Evolutionary conservation across 2,888 invertebrate genomes (phyloP).

Genomic region (Leucophenga montana): DNA sequence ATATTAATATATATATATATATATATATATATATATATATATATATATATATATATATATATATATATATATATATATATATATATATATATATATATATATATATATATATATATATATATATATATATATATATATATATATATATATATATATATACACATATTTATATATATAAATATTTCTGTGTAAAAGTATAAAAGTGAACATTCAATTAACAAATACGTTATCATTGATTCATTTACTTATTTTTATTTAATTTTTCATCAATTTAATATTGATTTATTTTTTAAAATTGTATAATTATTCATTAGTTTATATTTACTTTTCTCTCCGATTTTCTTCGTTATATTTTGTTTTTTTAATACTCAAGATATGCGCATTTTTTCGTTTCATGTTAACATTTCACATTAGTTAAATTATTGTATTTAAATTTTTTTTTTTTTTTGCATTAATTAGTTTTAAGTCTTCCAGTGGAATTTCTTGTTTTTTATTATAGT

Average conservation of each 20-base stretch:
- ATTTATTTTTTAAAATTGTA: constrained; percentile 51
- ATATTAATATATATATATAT: constrained; percentile 22
- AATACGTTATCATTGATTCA: constrained; percentile 36
- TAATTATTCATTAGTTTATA: constrained; percentile 45
- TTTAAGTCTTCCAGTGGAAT: constrained; percentile 11
- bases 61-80: constrained; percentile 67
- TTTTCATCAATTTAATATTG: constrained; percentile 37
- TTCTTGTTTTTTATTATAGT: constrained; percentile 11
- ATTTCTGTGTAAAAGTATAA: constrained; percentile 68
- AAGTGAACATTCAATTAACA: constrained; percentile 61
- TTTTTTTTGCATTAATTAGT: not conserved
- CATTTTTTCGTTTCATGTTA: constrained; percentile 65
- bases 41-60: constrained; percentile 13
- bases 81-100: constrained; percentile 31
- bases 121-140: constrained; percentile 23
- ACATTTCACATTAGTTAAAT: constrained; percentile 59
- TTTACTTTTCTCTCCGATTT: constrained; percentile 24
- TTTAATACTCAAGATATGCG: constrained; percentile 64
- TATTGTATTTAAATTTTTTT: constrained; percentile 43
- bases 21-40: constrained; percentile 37
- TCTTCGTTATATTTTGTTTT: constrained; percentile 34
- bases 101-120: constrained; percentile 32
- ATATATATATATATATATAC: constrained; percentile 37
- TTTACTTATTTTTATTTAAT: constrained; percentile 16
- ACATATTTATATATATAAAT: constrained; percentile 8